Conservation (phyloP, 2,888 invertebrate genomes). For the Melinaea marsaeus region DNA sequence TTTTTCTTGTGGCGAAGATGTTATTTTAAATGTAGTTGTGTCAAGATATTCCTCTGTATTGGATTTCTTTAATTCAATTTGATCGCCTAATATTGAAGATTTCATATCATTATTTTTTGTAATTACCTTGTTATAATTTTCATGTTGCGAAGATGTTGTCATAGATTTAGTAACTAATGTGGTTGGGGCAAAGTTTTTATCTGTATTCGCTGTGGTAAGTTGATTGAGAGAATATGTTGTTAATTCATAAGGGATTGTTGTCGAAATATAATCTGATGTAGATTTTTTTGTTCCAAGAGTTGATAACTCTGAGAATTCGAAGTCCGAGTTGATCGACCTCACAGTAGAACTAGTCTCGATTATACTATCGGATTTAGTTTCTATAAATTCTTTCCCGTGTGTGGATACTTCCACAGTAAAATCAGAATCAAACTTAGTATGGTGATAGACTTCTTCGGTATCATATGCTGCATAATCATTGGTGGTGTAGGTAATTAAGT, state of each 20-base stretch:
- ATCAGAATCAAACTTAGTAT: neutral
- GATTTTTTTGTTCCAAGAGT: no score
- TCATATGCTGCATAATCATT: conserved; percentile 3
- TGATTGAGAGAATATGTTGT: no score
- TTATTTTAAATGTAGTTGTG: neutral
- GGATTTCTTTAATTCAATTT: no score
- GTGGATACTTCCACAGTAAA: neutral
- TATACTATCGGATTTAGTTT: neutral
- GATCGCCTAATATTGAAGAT: neutral
- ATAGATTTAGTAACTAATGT: no score
- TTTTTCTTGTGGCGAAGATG: neutral
- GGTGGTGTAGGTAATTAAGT: neutral
- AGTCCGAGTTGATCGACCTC: no score
- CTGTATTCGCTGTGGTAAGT: neutral
- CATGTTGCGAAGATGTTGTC: neutral
- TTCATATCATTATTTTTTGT: conserved; percentile 7
- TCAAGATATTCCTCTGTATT: no score
- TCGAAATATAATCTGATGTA: no score
- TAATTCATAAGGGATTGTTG: no score
- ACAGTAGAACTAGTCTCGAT: no score
- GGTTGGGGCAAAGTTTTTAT: neutral
- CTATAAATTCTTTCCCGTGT: neutral
- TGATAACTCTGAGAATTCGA: no score
- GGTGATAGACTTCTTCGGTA: neutral
- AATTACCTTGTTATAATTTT: neutral